Percentiles rank a stretch among this genome's conserved stretches.
phyloP scores from a whole-genome alignment of 2,888 invertebrate species.

The Tortrix viridana region DNA sequence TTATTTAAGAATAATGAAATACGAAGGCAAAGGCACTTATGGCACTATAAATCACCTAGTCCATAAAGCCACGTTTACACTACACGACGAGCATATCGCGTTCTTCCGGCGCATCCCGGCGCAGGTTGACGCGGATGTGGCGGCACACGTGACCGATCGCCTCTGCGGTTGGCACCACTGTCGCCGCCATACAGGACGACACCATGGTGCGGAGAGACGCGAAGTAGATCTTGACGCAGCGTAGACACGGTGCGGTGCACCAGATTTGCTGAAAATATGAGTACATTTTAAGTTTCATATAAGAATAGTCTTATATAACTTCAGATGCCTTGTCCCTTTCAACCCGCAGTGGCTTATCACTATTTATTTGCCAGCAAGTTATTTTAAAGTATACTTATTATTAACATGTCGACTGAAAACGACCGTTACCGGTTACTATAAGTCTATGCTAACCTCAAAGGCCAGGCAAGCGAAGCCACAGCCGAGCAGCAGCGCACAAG shows the following conservation, averaged over 20 bases:
- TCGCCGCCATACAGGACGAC: constrained; percentile 83
- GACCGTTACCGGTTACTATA: too few species aligned
- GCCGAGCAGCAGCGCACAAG: constrained; percentile 87
- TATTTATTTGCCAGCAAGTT: too few species aligned
- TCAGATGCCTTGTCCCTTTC: too few species aligned
- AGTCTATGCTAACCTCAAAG: constrained; percentile 84
- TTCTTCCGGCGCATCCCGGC: constrained; percentile 82
- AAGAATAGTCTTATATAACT: too few species aligned
- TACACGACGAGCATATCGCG: constrained; percentile 69
- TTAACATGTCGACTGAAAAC: too few species aligned
- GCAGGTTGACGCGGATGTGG: constrained; percentile 83
- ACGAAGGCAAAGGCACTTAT: constrained; percentile 15
- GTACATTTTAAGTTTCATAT: too few species aligned
- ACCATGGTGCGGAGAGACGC: constrained; percentile 84
- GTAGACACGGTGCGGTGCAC: constrained; percentile 87
- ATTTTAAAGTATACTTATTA: too few species aligned
- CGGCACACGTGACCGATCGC: constrained; percentile 86
- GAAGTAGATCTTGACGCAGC: constrained; percentile 87
- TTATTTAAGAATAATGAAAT: background rate
- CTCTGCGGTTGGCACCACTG: constrained; percentile 86
- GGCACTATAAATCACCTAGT: constrained; percentile 14
- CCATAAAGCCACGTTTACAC: constrained; percentile 24
- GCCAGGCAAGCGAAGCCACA: constrained; percentile 88
- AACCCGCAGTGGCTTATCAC: too few species aligned
- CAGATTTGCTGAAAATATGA: constrained; percentile 86